Evolutionary conservation across 1,140 invertebrate species (phyloP), one percentile per base, ranked within the genome.

Genomic region (Pogonomyrmex barbatus): DNA sequence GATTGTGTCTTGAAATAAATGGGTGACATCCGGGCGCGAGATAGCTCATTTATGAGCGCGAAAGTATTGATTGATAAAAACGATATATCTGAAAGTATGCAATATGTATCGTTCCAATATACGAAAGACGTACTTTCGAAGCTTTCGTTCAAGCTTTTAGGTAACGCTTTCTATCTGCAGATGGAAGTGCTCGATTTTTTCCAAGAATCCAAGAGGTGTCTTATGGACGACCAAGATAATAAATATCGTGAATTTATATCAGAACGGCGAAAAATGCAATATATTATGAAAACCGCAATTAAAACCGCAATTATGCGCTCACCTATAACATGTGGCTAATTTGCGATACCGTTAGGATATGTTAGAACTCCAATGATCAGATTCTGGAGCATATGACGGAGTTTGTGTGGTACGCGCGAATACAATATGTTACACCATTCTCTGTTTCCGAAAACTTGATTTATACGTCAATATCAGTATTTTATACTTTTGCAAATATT

Each of bases 301-400:
- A 52, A 56, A 45, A 60, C 68, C 39, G 39, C 78, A 82, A 60
- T 73, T 73, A 83, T 83, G 54, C 54, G 30, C 54, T 73, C 54
- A 42, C 68, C 36, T 75, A 60, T 75, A 83, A 83, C 68, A 58
- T 67, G 67, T 54, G 67, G 67, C 54, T 82, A 82, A 82, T 82
- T 82, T 73, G 42, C 67, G 67, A 73, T 82, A 82, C 79, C 67
- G 79, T 82, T 82, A 82, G 79, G 39, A 73, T 82, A 82, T 17
- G 67, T 82, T 82, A 82, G 79, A 82, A 14, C 67, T n/a, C 54
- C 67, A 30, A 60, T 47, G 67, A 82, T 82, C 79, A 39, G 67
- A 30, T 73, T 82, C 67, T 82, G 67, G 79, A 82, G 79, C 79
- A 73, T 73, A 82, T 82, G 79, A 71, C 50, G 47, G 65, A 70